A percentile compares a stretch with the other conserved stretches of the same genome.
Evolutionary conservation across 2,888 invertebrate species (phyloP).

Genomic region (Eupsilia transversa): DNA sequence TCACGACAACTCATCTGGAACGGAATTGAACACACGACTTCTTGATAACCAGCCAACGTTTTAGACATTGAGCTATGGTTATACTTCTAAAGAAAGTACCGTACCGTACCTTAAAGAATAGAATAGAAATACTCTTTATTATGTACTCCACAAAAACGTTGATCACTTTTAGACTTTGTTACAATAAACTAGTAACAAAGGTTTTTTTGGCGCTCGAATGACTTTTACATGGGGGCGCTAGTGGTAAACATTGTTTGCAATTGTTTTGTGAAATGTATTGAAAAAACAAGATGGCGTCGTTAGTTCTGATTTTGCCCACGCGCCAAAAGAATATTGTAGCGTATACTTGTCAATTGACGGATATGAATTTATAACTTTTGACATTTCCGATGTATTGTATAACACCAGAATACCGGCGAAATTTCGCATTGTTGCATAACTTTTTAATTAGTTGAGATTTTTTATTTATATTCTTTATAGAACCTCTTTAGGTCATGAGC

Average conservation of each 20-base stretch:
- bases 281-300: neutral
- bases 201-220: neutral
- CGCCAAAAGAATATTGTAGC: neutral
- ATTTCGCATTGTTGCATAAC: too few relatives aligned
- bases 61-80: slow-evolving; percentile 34
- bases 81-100: neutral
- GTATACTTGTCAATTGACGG: neutral
- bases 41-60: slow-evolving; percentile 44
- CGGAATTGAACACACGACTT: slow-evolving; percentile 36
- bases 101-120: too few relatives aligned
- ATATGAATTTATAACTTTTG: neutral
- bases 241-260: neutral
- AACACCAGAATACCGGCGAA: too few relatives aligned
- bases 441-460: too few relatives aligned
- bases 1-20: slow-evolving; percentile 22
- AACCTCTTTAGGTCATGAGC: too few relatives aligned
- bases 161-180: neutral
- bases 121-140: too few relatives aligned
- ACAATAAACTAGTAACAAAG: neutral
- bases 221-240: neutral
- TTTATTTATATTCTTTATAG: too few relatives aligned
- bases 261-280: neutral
- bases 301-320: neutral
- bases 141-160: too few relatives aligned
- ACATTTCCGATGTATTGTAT: neutral